Evolutionary conservation across 2,113 vertebrate genomes (phyloP).

Genomic region (Jacana jacana): DNA sequence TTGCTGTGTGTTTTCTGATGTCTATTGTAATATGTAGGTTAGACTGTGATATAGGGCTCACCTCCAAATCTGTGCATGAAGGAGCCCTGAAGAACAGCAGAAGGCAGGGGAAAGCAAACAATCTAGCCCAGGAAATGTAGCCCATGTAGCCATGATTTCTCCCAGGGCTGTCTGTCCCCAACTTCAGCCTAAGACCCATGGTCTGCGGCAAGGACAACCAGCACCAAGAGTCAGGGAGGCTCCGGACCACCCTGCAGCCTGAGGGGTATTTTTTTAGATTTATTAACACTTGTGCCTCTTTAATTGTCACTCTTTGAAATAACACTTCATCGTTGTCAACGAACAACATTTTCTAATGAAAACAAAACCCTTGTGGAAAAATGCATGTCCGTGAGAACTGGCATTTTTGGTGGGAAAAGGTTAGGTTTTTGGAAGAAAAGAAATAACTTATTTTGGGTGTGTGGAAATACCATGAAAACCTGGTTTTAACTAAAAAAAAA

Average conservation of each 20-base stretch:
- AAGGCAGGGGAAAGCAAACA: not conserved
- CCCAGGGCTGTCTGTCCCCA: not conserved
- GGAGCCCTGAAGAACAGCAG: not conserved
- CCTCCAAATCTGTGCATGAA: accelerated
- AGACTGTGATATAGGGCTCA: not conserved
- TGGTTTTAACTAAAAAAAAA: not conserved
- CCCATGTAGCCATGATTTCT: accelerated
- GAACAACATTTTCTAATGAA: not conserved
- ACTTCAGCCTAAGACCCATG: not conserved
- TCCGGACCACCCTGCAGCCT: not conserved
- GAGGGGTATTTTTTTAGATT: not conserved
- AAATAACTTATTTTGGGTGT: not conserved
- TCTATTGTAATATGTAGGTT: not conserved
- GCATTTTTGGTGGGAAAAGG: not conserved
- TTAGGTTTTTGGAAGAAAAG: not conserved
- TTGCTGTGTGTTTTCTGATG: not conserved
- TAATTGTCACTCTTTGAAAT: not conserved
- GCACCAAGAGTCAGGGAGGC: not conserved
- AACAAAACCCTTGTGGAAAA: not conserved
- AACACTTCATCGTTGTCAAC: not conserved
- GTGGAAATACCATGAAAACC: not conserved
- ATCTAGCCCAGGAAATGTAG: not conserved
- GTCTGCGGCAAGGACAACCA: not conserved
- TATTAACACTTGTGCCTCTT: not conserved
- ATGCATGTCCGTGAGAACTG: not conserved